These are phyloP conservation scores for Podarcis siculus DNA, from an alignment of 2,797 vertebrate genomes.

Conservation along the genomic window DNA sequence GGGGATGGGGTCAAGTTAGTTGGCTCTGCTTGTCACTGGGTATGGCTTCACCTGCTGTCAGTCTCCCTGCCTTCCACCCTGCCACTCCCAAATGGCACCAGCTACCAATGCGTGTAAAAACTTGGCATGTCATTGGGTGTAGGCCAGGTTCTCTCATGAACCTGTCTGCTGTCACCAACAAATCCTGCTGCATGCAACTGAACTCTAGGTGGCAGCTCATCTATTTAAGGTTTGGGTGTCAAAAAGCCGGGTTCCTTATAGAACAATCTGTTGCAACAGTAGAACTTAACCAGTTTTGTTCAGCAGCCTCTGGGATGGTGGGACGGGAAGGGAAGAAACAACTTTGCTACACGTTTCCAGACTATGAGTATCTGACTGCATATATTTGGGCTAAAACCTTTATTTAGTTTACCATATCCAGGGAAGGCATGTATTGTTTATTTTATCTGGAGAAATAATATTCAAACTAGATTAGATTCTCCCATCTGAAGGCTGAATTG, in stretches of 20 bases:
- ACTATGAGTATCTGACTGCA: background rate
- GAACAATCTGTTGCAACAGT: background rate
- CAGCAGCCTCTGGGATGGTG: background rate
- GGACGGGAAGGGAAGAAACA: too few species aligned
- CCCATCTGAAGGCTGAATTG: background rate
- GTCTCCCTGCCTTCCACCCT: too few species aligned
- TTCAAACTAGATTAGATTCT: too few species aligned
- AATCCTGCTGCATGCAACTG: background rate
- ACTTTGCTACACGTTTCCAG: constrained; percentile 14
- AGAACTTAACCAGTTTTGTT: background rate
- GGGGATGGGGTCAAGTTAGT: too few species aligned
- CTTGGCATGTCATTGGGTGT: background rate
- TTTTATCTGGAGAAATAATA: background rate
- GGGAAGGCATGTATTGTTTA: background rate
- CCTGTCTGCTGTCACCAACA: background rate
- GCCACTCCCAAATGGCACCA: background rate
- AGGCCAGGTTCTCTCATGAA: background rate
- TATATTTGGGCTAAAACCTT: background rate
- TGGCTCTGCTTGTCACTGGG: too few species aligned
- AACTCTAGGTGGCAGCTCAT: background rate
- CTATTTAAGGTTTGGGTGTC: background rate
- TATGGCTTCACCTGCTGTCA: too few species aligned
- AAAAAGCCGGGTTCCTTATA: background rate
- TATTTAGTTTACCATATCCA: background rate
- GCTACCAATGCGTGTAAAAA: background rate